phyloP scores from a whole-genome alignment of 2,888 invertebrate genomes.

The Luperina testacea region DNA sequence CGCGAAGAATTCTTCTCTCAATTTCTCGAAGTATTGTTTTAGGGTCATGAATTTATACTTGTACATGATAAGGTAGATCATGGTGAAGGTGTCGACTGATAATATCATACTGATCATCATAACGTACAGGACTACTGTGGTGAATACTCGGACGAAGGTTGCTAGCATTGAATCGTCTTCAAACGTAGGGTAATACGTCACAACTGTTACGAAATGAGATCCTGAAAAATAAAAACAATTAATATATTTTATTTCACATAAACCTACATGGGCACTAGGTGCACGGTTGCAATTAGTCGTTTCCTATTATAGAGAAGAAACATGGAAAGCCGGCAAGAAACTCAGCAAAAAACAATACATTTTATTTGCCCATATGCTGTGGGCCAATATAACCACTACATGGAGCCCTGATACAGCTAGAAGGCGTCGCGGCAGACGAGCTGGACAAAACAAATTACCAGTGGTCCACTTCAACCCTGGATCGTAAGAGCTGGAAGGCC shows the following conservation, averaged over 20 bases:
- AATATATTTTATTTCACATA: neutral
- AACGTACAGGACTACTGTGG: conserved; percentile 73
- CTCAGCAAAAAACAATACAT: neutral
- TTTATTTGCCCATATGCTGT: neutral
- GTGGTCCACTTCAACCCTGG: too few relatives aligned
- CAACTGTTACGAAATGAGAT: conserved; percentile 81
- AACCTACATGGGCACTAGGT: neutral
- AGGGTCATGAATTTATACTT: conserved; percentile 86
- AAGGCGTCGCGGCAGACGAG: too few relatives aligned
- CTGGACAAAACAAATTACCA: too few relatives aligned
- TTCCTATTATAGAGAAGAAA: neutral
- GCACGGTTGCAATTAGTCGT: neutral
- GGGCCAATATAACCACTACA: too few relatives aligned
- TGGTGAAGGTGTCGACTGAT: conserved; percentile 78
- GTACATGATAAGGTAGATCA: conserved; percentile 81
- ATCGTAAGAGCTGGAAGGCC: too few relatives aligned
- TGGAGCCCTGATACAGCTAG: too few relatives aligned
- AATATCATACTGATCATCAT: conserved; percentile 83
- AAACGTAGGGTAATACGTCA: conserved; percentile 82
- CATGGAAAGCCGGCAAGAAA: neutral
- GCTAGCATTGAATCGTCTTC: conserved; percentile 77
- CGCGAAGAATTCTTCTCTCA: conserved; percentile 74
- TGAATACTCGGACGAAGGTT: conserved; percentile 71
- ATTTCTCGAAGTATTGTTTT: conserved; percentile 79
- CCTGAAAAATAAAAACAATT: conserved; percentile 71